Percentiles rank a stretch among this genome's conserved stretches.
phyloP scores from a whole-genome alignment of 2,113 vertebrate species.

The Verasper variegatus region DNA sequence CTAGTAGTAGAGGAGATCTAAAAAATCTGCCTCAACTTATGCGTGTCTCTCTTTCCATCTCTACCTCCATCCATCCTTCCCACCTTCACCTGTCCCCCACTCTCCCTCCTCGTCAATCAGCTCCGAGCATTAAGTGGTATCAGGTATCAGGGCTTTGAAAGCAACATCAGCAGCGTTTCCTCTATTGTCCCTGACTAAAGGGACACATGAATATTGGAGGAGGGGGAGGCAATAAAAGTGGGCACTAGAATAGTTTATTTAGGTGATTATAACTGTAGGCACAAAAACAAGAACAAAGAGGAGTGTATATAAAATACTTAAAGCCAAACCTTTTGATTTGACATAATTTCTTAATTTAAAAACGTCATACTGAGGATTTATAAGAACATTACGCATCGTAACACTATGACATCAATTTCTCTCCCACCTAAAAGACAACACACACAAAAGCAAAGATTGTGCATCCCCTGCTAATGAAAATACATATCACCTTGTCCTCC shows the following conservation, averaged over 20 bases:
- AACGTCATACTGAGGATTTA: not conserved
- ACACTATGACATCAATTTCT: too few species aligned
- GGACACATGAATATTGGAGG: conserved; percentile 76
- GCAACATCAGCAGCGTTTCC: conserved; percentile 61
- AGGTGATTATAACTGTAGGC: not conserved
- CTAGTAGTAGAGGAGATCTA: too few species aligned
- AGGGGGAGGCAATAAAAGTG: conserved; percentile 23
- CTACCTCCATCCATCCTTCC: not conserved
- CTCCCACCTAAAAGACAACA: too few species aligned
- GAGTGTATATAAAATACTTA: too few species aligned
- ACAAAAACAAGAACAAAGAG: not conserved
- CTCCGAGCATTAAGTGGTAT: conserved; percentile 39
- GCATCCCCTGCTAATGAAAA: not conserved
- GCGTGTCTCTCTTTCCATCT: not conserved
- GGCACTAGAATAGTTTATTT: too few species aligned
- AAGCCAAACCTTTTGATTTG: too few species aligned
- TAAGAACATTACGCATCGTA: too few species aligned
- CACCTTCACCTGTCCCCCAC: conserved; percentile 34
- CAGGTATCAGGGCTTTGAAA: conserved; percentile 60
- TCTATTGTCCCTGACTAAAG: conserved; percentile 65
- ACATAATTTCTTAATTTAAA: not conserved
- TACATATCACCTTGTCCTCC: not conserved
- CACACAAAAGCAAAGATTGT: not conserved
- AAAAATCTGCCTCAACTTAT: not conserved
- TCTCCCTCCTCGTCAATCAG: conserved; percentile 48